Evolutionary conservation across 2,113 vertebrate species (phyloP).

Genomic region (Epinephelus lanceolatus): DNA sequence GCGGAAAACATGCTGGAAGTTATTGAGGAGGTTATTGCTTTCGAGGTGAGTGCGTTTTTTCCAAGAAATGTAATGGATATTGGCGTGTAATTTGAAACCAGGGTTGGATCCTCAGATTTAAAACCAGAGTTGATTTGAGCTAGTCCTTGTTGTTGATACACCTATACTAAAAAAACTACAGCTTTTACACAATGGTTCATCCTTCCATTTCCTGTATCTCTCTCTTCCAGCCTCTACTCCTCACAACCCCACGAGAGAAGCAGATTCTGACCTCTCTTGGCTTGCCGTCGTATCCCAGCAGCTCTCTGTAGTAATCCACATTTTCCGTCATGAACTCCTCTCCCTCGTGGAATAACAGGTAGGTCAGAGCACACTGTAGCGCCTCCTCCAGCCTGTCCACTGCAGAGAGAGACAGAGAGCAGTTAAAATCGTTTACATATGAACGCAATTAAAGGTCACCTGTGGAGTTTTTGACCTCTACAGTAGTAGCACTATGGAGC

Average conservation of each 20-base stretch:
- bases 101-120: too few species aligned
- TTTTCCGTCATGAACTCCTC: constrained; percentile 93
- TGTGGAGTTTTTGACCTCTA: background rate
- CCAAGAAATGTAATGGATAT: too few species aligned
- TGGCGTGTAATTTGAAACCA: too few species aligned
- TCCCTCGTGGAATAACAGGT: constrained; percentile 91
- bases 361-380: constrained; percentile 89
- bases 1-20: too few species aligned
- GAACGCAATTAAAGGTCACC: background rate
- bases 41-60: too few species aligned
- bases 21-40: too few species aligned
- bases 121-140: too few species aligned
- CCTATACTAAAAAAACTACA: background rate
- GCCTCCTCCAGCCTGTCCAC: constrained; percentile 87
- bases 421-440: background rate
- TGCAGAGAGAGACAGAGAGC: constrained; percentile 70
- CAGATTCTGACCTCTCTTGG: constrained; percentile 79
- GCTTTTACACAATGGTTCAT: background rate
- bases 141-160: background rate
- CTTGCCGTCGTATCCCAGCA: constrained; percentile 79
- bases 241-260: background rate
- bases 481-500: background rate
- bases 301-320: constrained; percentile 86
- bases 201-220: too few species aligned
- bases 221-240: background rate